Evolutionary conservation across 2,113 vertebrate genomes (phyloP), one percentile per base, ranked within the genome.

Genomic region (Odontesthes bonariensis): DNA sequence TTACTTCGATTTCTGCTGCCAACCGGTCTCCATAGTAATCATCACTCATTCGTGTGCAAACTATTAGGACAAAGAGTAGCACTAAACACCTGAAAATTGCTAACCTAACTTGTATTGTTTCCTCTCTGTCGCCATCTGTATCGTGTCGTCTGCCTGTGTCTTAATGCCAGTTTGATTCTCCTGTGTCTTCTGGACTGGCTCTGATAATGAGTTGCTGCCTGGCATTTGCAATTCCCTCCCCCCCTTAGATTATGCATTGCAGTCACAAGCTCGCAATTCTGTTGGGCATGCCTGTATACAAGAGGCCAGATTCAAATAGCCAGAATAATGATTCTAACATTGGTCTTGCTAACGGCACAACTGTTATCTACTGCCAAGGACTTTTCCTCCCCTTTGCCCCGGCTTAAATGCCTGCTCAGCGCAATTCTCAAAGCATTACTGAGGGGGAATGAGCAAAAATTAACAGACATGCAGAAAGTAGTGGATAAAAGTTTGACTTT

Each of bases 251-350:
- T 84, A 86, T 79, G 64, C 60, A 77, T 82, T 72, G 77, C 70
- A 89, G 87, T 88, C 82, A 87, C 73, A 83, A 71, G 55, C 80
- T 75, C 52, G 67, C 76, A 88, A 86, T 84, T 77, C 72, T 86
- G 78, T 44, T 47, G 83, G 81, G 75, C 72, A 74, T 65, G 62
- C 75, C 73, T 70, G 73, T 75, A 83, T 47, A 81, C 68, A 86
- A 74, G 54, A 76, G 56, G 5, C 61, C 64, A 53, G 71, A 79
- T 76, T 62, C 53, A 72, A 81, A 84, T 56, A 69, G 31, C 47
- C 42, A 57, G 73, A 85, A 78, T 69, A 73, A 76, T 63, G 77
- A 70, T 73, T 80, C 57, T 42, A 75, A 47, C 75, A 82, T 58
- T 68, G 69, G 85, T 81, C 75, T 86, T 69, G 40, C 57, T 87